A percentile compares a stretch with the other conserved stretches of the same genome.
These are phyloP conservation scores for Pseudotriccus pelzelni DNA, from an alignment of 2,797 vertebrate species.

Conservation along the genomic window DNA sequence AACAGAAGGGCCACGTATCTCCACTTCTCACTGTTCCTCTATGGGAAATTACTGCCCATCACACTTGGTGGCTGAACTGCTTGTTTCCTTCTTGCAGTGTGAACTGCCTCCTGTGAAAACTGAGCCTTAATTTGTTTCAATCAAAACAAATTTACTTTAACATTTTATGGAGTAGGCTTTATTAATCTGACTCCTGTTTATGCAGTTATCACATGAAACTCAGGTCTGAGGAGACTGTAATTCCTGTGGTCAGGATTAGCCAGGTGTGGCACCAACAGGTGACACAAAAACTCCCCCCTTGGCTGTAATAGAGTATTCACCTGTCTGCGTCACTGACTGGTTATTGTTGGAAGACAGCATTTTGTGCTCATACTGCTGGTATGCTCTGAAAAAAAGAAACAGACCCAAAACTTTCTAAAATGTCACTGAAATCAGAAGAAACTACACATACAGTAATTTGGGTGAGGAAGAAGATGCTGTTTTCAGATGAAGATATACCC, in stretches of 20 bases:
- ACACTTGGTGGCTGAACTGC: neutral
- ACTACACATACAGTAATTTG: accelerated
- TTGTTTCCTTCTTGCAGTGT: neutral
- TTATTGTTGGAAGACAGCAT: neutral
- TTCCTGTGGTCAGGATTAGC: neutral
- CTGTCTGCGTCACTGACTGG: neutral
- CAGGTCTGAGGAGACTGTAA: neutral
- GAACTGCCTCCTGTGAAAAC: neutral
- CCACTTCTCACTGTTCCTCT: neutral
- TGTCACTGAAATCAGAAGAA: neutral
- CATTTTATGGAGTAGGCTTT: neutral
- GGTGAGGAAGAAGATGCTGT: neutral
- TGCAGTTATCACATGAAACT: neutral
- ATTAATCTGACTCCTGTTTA: neutral
- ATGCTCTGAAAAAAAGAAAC: neutral
- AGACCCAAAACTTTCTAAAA: neutral
- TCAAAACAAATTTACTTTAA: neutral
- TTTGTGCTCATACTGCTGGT: neutral
- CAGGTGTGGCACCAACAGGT: neutral
- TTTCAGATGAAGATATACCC: neutral
- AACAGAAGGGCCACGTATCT: neutral
- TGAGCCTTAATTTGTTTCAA: neutral
- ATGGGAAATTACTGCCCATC: neutral
- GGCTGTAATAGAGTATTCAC: too few species aligned
- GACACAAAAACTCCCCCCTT: neutral